Evolutionary conservation across 2,113 vertebrate genomes (phyloP), one percentile per base, ranked within the genome.

Genomic region (Channa maculata): DNA sequence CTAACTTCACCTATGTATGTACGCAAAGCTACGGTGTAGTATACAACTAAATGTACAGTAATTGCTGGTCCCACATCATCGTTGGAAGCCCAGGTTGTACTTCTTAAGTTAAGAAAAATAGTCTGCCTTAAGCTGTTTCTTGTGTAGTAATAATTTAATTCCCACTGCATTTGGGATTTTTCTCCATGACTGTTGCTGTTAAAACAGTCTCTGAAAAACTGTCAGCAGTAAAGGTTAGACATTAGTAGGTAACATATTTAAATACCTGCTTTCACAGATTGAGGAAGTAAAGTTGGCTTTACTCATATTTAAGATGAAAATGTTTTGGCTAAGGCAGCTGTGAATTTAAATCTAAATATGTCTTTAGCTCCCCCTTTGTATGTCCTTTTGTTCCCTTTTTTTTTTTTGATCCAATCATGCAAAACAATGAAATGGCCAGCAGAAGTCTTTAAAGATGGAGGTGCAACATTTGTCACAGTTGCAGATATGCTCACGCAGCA

Each of bases 191-290:
- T 24, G 24, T 24, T 24, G 24, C 24, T 24, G 24, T 24, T 57
- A 39, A 5, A 33, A 66, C 59, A 13, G 49, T n/a, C n/a, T n/a
- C n/a, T n/a, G n/a, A n/a, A n/a, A n/a, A n/a, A n/a, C n/a, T n/a
- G n/a, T 2, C 75, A 39, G 53, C 53, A 65, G 46, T 8, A 24
- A 66, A 66, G 55, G 65, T 79, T 53, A 14, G 44, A 52, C 39
- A 79, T 75, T 71, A 76, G 62, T 44, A 71, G 52, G 55, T 53
- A 10, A 4, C 5, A 2, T 36, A 57, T 62, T 57, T 51, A 41
- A 59, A 70, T 73, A 13, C 45, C 36, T 72, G 63, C 65, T 50
- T 64, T 78, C 39, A 54, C 45, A 64, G 45, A 48, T 65, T 63
- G 24, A 68, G 7, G 7, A 38, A 6, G 4, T 3, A 24, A 24